Percentiles rank a stretch among this genome's conserved stretches.
phyloP scores from a whole-genome alignment of 2,888 invertebrate genomes.

The Leptodirus hochenwartii region DNA sequence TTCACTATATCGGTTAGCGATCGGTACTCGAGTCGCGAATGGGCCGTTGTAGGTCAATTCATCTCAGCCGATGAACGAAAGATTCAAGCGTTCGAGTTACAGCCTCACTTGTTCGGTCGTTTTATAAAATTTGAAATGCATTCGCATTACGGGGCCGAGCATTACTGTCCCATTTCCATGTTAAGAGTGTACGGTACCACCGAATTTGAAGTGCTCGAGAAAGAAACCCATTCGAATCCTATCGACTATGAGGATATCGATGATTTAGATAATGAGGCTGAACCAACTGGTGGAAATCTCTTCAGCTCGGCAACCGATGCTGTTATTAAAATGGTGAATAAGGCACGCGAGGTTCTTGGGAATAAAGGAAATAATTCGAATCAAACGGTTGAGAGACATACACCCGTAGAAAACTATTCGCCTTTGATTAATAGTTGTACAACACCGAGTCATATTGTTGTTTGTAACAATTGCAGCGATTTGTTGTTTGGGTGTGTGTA shows the following conservation, averaged over 20 bases:
- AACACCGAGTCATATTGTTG: slow-evolving; percentile 54
- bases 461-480: slow-evolving; percentile 58
- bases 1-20: slow-evolving; percentile 78
- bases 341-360: slow-evolving; percentile 71
- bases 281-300: slow-evolving; percentile 42
- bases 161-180: slow-evolving; percentile 93
- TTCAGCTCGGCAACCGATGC: slow-evolving; percentile 81
- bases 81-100: slow-evolving; percentile 69
- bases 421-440: slow-evolving; percentile 32
- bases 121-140: slow-evolving; percentile 81
- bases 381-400: slow-evolving; percentile 34
- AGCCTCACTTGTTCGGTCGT: slow-evolving; percentile 70
- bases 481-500: slow-evolving; percentile 52
- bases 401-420: slow-evolving; percentile 20
- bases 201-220: slow-evolving; percentile 77
- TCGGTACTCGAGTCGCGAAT: slow-evolving; percentile 70
- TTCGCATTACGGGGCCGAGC: slow-evolving; percentile 90
- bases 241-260: slow-evolving; percentile 46
- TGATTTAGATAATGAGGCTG: slow-evolving; percentile 38
- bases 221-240: slow-evolving; percentile 53
- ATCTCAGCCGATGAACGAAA: slow-evolving; percentile 72
- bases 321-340: slow-evolving; percentile 81
- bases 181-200: slow-evolving; percentile 88
- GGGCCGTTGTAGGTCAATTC: slow-evolving; percentile 78
- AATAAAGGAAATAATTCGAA: slow-evolving; percentile 47